Evolutionary conservation across 2,797 vertebrate species (phyloP), one percentile per base, ranked within the genome.

Genomic region (Cetoscarus ocellatus): DNA sequence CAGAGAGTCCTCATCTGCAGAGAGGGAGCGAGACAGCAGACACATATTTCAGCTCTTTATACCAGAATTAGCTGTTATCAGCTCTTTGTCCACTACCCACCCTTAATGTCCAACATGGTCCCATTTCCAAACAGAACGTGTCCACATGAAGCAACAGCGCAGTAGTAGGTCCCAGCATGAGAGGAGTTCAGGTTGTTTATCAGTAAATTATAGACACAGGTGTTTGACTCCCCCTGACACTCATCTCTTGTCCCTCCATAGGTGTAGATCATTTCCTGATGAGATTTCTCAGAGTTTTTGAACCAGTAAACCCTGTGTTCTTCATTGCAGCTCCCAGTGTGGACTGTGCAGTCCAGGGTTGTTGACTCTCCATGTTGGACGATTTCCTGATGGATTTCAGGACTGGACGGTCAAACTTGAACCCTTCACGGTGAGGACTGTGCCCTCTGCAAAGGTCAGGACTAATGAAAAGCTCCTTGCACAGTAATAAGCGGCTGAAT

Each of bases 221-320:
- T 84, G 12, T 61, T 39, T 6, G 62, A 58, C 18, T 49, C 50
- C 83, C 27, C 38, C 53, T 72, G 14, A 86, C 88, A 88, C 15
- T 72, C 74, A 57, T 39, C 67, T 60, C 50, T 63, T 12, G 45
- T 77, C 38, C 48, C 52, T 76, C 48, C 67, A 34, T 72, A 8
- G 19, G 67, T 75, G 70, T 90, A 80, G 42, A 90, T 75, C 8
- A 54, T 8, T 54, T 15, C 52, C 15, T 14, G 52, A 0, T 54
- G 14, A 54, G 35, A n/a, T 8, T 54, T 35, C 54, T 51, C 42
- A 35, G 61, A 70, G 5, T 15, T 13, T 67, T 38, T 78, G 49
- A 91, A 83, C 92, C 86, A 90, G 82, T 83, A 81, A 53, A 92
- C 84, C 17, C 45, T 70, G 8, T 82, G 73, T 40, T 51, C 52